Conservation (phyloP, 2,113 vertebrate genomes). For the Barbus barbus region DNA sequence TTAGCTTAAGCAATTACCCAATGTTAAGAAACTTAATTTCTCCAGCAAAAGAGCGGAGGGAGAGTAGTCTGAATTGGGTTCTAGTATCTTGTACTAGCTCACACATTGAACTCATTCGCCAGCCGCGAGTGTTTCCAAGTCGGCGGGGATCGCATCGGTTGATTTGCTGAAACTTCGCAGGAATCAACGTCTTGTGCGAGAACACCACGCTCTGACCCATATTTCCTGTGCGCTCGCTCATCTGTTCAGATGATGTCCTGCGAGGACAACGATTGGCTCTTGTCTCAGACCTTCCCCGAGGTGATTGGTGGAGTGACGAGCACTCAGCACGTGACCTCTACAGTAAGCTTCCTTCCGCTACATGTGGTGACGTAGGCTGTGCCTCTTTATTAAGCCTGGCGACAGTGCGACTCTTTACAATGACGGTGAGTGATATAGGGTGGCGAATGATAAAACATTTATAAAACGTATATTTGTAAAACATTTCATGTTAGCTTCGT, state of each 20-base stretch:
- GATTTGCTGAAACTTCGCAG: background rate
- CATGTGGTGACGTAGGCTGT: rapidly evolving
- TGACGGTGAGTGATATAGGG: background rate
- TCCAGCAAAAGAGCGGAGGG: constrained; percentile 58
- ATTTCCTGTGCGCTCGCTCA: constrained; percentile 79
- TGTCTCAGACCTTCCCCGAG: constrained; percentile 71
- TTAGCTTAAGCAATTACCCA: too few species aligned
- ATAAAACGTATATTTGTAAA: background rate
- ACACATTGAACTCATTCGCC: constrained; percentile 80
- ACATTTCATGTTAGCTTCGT: background rate
- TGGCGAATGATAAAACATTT: background rate
- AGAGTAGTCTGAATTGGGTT: constrained; percentile 82
- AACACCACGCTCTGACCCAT: constrained; percentile 43
- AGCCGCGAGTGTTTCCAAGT: constrained; percentile 82
- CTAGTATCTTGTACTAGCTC: constrained; percentile 72
- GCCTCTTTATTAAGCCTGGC: rapidly evolving
- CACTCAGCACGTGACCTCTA: constrained; percentile 65
- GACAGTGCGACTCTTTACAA: background rate
- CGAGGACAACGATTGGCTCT: constrained; percentile 69
- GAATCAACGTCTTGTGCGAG: constrained; percentile 59
- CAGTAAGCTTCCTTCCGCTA: constrained; percentile 65
- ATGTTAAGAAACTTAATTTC: too few species aligned
- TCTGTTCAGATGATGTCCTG: constrained; percentile 74
- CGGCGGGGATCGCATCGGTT: constrained; percentile 53
- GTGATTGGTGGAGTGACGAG: constrained; percentile 52